These are phyloP conservation scores for Dicyrtoma fusca DNA, from an alignment of 2,888 invertebrate genomes.

Conservation along the genomic window DNA sequence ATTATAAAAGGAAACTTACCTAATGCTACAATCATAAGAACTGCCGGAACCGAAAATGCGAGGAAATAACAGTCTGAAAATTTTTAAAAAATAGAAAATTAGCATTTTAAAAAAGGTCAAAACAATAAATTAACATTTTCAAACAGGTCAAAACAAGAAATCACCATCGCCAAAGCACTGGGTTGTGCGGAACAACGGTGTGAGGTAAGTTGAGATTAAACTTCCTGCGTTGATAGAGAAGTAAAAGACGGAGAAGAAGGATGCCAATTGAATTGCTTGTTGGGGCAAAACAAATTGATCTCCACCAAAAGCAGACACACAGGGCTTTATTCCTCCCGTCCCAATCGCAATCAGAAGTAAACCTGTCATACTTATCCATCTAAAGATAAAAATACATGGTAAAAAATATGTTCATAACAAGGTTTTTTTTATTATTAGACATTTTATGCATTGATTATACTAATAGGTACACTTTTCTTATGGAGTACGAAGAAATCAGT, in stretches of 20 bases:
- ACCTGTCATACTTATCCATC: constrained; percentile 61
- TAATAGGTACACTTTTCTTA: too few species aligned
- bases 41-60: constrained; percentile 47
- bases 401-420: background rate
- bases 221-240: constrained; percentile 79
- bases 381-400: constrained; percentile 46
- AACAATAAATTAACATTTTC: too few species aligned
- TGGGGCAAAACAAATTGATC: constrained; percentile 86
- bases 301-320: constrained; percentile 92
- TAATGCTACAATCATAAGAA: constrained; percentile 43
- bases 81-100: too few species aligned
- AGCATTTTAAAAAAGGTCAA: too few species aligned
- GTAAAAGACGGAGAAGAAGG: constrained; percentile 93
- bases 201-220: constrained; percentile 69
- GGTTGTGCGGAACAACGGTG: constrained; percentile 70
- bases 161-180: constrained; percentile 41
- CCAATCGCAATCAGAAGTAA: constrained; percentile 77
- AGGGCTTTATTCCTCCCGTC: constrained; percentile 91
- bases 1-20: too few species aligned
- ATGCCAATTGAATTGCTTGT: constrained; percentile 76
- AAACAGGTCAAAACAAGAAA: too few species aligned
- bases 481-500: too few species aligned
- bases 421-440: background rate
- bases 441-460: background rate
- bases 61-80: constrained; percentile 44